Percentiles rank a stretch among this genome's conserved stretches.
These are phyloP conservation scores for Brachionus paranguensis DNA, from an alignment of 1,140 invertebrate species.

Conservation along the genomic window DNA sequence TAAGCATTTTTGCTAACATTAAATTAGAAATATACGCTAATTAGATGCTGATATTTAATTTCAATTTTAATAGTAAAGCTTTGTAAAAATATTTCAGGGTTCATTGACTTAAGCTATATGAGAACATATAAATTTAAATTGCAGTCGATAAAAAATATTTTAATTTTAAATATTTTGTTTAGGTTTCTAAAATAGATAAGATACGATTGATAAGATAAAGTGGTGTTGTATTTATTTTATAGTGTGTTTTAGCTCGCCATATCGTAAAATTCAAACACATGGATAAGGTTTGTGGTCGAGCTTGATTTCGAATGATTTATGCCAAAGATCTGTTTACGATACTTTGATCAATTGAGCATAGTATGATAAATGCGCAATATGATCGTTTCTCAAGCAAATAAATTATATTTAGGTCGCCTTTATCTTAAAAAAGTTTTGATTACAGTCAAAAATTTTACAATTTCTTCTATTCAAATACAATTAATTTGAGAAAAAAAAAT, in stretches of 20 bases:
- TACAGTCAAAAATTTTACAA: not conserved
- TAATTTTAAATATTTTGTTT: not conserved
- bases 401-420: not conserved
- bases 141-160: not conserved
- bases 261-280: conserved; percentile 5
- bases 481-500: not conserved
- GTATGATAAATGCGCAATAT: not conserved
- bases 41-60: not conserved
- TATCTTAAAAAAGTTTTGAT: not conserved
- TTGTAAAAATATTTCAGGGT: conserved; percentile 7
- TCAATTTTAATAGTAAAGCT: not conserved
- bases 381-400: not conserved
- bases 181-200: conserved; percentile 17
- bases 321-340: not conserved
- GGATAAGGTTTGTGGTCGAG: not conserved
- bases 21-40: not conserved
- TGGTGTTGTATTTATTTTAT: not conserved
- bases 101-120: conserved; percentile 1
- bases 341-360: not conserved
- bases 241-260: not conserved
- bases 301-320: conserved; percentile 29
- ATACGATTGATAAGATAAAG: conserved; percentile 34
- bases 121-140: not conserved
- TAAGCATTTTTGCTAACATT: not conserved
- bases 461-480: not conserved